These are phyloP conservation scores for Sycobia sp. DNA, from an alignment of 1,140 invertebrate genomes.

Conservation along the genomic window DNA sequence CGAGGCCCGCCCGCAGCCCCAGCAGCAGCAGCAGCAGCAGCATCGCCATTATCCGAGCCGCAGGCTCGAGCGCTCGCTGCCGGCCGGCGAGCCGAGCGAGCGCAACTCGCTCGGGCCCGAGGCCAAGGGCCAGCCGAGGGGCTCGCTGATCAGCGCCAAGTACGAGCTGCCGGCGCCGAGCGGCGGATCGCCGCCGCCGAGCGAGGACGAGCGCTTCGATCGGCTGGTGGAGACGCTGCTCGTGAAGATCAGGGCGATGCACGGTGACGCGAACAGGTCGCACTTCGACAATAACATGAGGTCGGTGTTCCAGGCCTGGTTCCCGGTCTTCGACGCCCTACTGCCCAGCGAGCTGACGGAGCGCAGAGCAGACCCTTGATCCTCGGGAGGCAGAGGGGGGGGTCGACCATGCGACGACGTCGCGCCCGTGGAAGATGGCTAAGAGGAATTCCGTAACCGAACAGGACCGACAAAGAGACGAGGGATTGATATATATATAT, in stretches of 20 bases:
- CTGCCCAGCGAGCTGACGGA: neutral
- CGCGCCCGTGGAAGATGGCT: no score
- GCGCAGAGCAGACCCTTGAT: neutral
- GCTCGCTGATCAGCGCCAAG: constrained; percentile 2
- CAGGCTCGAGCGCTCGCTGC: neutral
- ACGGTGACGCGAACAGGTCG: constrained; percentile 8
- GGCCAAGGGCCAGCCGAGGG: neutral
- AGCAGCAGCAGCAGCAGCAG: no score
- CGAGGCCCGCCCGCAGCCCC: no score
- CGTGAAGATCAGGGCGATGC: constrained; percentile 5
- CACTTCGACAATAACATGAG: constrained; percentile 27
- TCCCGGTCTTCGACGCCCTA: constrained; percentile 26
- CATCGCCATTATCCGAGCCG: neutral
- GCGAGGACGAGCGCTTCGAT: neutral
- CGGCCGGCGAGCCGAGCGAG: neutral
- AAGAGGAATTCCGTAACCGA: no score
- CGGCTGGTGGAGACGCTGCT: constrained; percentile 3
- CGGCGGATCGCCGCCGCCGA: neutral
- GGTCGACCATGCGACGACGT: no score
- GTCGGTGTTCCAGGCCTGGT: constrained; percentile 26
- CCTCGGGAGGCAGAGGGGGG: no score
- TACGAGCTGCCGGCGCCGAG: neutral
- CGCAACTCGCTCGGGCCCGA: neutral
- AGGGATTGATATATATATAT: neutral
- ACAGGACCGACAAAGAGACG: constrained; percentile 7